A percentile compares a stretch with the other conserved stretches of the same genome.
phyloP scores from a whole-genome alignment of 2,797 vertebrate species.

The Acanthornis magna region DNA sequence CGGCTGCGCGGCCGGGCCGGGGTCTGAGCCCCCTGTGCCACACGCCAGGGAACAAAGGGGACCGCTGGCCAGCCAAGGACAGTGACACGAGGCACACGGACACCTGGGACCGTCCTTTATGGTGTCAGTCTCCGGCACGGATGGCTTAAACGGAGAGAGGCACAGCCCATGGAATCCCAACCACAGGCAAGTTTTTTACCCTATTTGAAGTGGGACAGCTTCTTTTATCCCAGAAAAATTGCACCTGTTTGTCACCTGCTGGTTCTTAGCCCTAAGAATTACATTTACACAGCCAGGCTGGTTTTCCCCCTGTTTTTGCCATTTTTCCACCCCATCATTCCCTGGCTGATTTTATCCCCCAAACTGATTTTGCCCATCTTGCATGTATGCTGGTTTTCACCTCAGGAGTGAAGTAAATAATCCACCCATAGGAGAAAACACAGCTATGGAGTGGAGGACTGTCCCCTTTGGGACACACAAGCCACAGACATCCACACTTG shows the following conservation, averaged over 20 bases:
- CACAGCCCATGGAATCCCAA: neutral
- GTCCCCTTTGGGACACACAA: neutral
- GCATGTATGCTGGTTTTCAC: accelerated
- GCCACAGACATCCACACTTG: neutral
- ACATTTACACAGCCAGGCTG: neutral
- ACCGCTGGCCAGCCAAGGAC: neutral
- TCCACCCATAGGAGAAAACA: neutral
- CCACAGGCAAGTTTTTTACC: accelerated
- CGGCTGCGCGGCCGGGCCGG: neutral
- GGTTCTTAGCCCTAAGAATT: neutral
- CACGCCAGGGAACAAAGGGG: neutral
- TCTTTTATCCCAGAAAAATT: neutral
- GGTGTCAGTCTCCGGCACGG: accelerated
- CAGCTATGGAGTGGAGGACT: neutral
- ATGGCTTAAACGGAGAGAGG: neutral
- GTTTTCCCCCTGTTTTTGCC: neutral
- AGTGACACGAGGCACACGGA: neutral
- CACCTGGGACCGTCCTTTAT: neutral
- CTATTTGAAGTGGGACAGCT: neutral
- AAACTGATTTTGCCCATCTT: neutral
- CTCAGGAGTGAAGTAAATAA: neutral
- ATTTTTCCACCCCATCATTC: neutral
- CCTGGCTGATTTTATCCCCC: neutral
- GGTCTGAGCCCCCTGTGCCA: neutral
- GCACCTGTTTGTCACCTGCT: neutral